Evolutionary conservation across 2,797 vertebrate species (phyloP).

Genomic region (Vespertilio murinus): DNA sequence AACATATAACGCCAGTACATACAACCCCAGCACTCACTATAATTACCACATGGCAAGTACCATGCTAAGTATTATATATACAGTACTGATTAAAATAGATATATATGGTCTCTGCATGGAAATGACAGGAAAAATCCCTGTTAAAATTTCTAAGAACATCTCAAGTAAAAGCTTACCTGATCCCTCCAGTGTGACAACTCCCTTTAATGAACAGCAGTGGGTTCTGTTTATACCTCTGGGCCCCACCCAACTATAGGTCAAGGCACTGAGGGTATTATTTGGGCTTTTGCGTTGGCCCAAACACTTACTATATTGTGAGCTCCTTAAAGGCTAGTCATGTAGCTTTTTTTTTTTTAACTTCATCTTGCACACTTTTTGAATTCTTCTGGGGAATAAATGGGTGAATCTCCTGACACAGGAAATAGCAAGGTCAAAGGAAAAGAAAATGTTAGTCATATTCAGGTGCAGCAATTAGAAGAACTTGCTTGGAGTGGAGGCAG

Average conservation of each 20-base stretch:
- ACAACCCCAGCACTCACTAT: neutral
- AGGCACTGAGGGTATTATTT: neutral
- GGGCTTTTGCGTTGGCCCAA: neutral
- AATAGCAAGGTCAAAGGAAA: neutral
- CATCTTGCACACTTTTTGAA: neutral
- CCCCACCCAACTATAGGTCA: neutral
- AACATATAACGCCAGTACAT: neutral
- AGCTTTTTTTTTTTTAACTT: neutral
- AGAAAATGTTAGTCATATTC: neutral
- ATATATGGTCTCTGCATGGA: neutral
- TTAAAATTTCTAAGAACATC: neutral
- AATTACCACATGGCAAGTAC: neutral
- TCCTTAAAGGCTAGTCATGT: neutral
- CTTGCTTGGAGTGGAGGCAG: neutral
- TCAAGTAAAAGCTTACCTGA: neutral
- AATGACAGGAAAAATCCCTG: neutral
- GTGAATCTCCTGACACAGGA: neutral
- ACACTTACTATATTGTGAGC: neutral
- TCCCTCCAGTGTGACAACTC: neutral
- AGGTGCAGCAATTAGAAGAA: neutral
- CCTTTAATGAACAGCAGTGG: neutral
- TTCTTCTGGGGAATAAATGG: neutral
- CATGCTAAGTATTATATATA: neutral
- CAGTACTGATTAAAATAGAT: neutral
- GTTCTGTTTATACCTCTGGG: neutral